Conservation (phyloP, 2,888 invertebrate genomes). For the Sinodicranocentrus sp. region DNA sequence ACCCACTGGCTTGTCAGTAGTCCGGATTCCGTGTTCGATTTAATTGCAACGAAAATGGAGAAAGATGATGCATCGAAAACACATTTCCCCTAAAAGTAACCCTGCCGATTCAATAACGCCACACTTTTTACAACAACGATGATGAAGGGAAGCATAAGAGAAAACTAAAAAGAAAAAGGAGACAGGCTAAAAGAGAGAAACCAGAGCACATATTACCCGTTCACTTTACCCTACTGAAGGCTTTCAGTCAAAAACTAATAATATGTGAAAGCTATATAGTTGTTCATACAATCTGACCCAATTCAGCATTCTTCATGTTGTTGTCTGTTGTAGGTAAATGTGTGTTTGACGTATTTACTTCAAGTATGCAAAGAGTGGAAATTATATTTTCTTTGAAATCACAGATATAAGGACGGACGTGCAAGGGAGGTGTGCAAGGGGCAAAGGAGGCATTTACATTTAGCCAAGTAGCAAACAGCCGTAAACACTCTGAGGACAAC, state of each 20-base stretch:
- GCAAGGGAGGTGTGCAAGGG: no score
- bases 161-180: not conserved
- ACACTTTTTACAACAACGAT: no score
- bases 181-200: not conserved
- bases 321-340: constrained; percentile 6
- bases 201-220: not conserved
- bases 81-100: not conserved
- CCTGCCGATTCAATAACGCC: no score
- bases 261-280: constrained; percentile 11
- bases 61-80: no score
- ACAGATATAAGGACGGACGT: no score
- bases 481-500: constrained; percentile 16
- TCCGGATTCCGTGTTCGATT: no score
- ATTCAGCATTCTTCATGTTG: constrained; percentile 9
- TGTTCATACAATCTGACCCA: constrained; percentile 37
- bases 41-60: no score
- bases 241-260: constrained; percentile 7
- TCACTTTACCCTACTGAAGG: not conserved
- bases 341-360: constrained; percentile 47
- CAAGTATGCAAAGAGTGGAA: constrained; percentile 29
- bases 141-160: not conserved
- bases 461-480: not conserved
- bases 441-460: no score
- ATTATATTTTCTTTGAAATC: constrained; percentile 31
- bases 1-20: no score